Base-by-base conservation (phyloP, 1,140 invertebrate species). In the Nomia melanderi region DNA sequence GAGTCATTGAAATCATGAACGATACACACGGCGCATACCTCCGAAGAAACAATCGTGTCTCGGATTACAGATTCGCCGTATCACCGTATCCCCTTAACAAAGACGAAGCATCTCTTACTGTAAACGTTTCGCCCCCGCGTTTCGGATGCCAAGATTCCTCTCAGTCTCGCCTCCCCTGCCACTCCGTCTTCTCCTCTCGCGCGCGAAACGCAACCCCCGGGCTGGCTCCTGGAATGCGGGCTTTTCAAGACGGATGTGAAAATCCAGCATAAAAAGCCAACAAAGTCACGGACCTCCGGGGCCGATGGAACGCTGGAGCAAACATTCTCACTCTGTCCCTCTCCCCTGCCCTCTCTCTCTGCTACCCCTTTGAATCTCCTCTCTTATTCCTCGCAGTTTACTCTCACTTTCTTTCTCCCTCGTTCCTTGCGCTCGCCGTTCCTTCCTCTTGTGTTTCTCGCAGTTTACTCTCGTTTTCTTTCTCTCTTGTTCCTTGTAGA, bases 211-310 rank as follows among this genome's bases (percentile, higher is more conserved):
- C 7, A 17, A 20, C 1, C 29, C 6, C 6, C 6, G 33, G 67
- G 54, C 44, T 29, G 36, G 36, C 20, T 25, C n/a, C 56, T 20
- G 36, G 14, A 66, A 41, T 29, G 31, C 53, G 29, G 11, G 53
- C 53, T 56, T 67, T 59, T 57, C 41, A 66, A 65, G 77, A 66
- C 59, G 67, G 41, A 67, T 4, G 62, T 44, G 63, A 29, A 82
- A 69, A 56, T 50, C 53, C 65, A 60, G 50, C n/a, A 25, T 39
- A 78, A 85, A 82, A 77, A 84, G 80, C 77, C 56, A 54, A 66
- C 82, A 27, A 83, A 81, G 83, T 85, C 83, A 81, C 47, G 76
- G 64, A 81, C 67, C 67, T 79, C 76, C 54, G 27, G n/a, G 71
- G 71, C 70, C 69, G 39, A 27, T 39, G 57, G n/a, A 62, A 47